Evolutionary conservation across 1,140 invertebrate genomes (phyloP).

Genomic region (Pygmarrhopalites habei): DNA sequence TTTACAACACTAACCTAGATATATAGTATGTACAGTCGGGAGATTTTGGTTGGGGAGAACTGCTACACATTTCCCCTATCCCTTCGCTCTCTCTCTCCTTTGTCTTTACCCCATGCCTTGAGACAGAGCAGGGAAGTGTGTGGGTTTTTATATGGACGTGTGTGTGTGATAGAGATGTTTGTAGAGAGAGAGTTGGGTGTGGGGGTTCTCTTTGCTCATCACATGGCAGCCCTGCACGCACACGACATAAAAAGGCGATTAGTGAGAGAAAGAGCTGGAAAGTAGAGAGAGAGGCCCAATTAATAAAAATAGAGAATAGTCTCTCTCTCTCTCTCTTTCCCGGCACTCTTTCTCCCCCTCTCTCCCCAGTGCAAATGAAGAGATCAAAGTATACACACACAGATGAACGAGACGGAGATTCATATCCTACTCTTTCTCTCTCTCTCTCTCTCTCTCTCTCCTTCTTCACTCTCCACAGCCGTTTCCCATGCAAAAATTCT

Average conservation of each 20-base stretch:
- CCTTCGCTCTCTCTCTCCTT: too few species aligned
- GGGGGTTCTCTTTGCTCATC: not conserved
- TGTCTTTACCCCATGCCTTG: too few species aligned
- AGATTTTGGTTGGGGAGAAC: too few species aligned
- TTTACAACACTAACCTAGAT: too few species aligned
- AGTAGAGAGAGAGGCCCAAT: slow-evolving; percentile 29
- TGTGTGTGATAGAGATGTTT: too few species aligned
- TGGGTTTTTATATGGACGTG: too few species aligned
- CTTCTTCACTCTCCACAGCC: not conserved
- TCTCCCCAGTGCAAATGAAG: slow-evolving; percentile 32
- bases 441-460: not conserved
- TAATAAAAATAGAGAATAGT: slow-evolving; percentile 36
- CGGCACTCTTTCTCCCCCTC: slow-evolving; percentile 6
- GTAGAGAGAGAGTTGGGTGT: not conserved
- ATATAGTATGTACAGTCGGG: too few species aligned
- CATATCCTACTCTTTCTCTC: slow-evolving; percentile 10
- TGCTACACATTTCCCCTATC: too few species aligned
- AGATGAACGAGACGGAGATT: slow-evolving; percentile 23
- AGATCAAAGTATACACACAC: slow-evolving; percentile 27
- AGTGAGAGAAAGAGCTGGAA: slow-evolving; percentile 21
- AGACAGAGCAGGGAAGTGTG: too few species aligned
- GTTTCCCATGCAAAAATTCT: slow-evolving; percentile 31
- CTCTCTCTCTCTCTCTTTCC: slow-evolving; percentile 14
- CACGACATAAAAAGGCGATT: slow-evolving; percentile 36
- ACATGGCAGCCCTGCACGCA: slow-evolving; percentile 1